Evolutionary conservation across 2,797 vertebrate genomes (phyloP).

Genomic region (Melanotaenia nigrans): DNA sequence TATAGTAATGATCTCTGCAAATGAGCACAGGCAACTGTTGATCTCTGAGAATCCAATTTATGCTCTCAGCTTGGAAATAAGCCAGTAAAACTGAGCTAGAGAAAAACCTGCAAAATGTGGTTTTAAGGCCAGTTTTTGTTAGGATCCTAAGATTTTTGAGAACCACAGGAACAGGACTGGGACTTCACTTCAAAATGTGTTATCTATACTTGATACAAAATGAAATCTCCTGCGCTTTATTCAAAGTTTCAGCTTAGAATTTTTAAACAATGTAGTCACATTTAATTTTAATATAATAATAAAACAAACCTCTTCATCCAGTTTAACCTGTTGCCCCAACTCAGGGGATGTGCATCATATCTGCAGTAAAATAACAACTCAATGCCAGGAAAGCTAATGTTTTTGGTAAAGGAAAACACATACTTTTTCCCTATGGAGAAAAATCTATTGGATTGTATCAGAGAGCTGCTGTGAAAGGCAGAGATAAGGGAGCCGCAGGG

Average conservation of each 20-base stretch:
- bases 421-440: slow-evolving; percentile 60
- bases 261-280: background rate
- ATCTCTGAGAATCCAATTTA: background rate
- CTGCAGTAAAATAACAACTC: slow-evolving; percentile 41
- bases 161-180: background rate
- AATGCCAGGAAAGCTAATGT: slow-evolving; percentile 53
- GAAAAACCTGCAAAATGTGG: background rate
- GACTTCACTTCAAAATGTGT: background rate
- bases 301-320: background rate
- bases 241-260: background rate
- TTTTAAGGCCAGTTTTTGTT: background rate
- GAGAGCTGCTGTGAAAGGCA: slow-evolving; percentile 68
- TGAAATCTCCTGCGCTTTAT: background rate
- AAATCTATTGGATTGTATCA: slow-evolving; percentile 75
- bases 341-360: slow-evolving; percentile 21
- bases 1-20: background rate
- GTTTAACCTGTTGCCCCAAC: slow-evolving; percentile 39
- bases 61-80: background rate
- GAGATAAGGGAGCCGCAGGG: slow-evolving; percentile 67
- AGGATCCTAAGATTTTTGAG: background rate
- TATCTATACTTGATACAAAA: background rate
- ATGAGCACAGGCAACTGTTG: background rate
- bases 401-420: slow-evolving; percentile 55
- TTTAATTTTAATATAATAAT: background rate
- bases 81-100: background rate